phyloP scores from a whole-genome alignment of 92 coral and sea anemone genomes.

The Metridium senile region DNA sequence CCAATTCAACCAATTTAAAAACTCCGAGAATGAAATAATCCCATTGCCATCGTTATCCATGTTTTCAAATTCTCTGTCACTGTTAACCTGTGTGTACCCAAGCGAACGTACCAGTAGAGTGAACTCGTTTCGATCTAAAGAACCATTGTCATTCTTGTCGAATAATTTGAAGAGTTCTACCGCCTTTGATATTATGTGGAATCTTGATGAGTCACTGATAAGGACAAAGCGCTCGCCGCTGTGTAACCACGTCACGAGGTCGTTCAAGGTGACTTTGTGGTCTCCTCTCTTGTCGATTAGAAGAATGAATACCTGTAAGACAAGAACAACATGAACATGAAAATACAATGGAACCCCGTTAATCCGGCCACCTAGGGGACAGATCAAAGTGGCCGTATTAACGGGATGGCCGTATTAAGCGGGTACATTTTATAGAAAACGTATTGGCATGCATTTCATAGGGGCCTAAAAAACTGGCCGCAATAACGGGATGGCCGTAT shows the following conservation, averaged over 20 bases:
- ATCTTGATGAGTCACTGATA: constrained; percentile 41
- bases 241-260: constrained; percentile 62
- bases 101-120: constrained; percentile 53
- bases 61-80: constrained; percentile 50
- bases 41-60: constrained; percentile 67
- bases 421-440: too few species aligned
- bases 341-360: too few species aligned
- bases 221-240: constrained; percentile 57
- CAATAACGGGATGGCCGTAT: too few species aligned
- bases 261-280: constrained; percentile 45
- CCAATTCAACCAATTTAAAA: constrained; percentile 76
- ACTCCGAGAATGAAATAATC: constrained; percentile 75
- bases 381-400: too few species aligned
- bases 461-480: too few species aligned
- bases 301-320: constrained; percentile 38
- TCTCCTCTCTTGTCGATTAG: constrained; percentile 70
- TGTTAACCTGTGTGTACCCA: constrained; percentile 38
- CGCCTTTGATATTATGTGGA: constrained; percentile 50
- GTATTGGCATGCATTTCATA: too few species aligned
- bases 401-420: too few species aligned
- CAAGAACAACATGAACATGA: too few species aligned
- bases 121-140: constrained; percentile 65
- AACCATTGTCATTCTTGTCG: constrained; percentile 60
- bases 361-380: too few species aligned
- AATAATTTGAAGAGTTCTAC: constrained; percentile 62